A percentile compares a stretch with the other conserved stretches of the same genome.
Evolutionary conservation across 2,888 invertebrate species (phyloP).

Genomic region (Epistrophella euchroma): DNA sequence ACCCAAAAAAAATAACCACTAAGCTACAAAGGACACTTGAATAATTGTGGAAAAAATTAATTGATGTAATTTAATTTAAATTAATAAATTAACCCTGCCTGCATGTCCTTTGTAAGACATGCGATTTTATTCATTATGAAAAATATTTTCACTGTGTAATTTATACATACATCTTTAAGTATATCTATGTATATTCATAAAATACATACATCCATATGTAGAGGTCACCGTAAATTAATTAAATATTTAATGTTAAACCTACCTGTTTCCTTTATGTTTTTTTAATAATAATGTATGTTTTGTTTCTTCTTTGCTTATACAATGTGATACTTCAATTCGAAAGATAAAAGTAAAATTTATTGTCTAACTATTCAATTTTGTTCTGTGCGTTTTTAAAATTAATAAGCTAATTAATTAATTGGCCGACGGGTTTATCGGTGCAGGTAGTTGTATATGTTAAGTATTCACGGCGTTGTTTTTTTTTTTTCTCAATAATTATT

Average conservation of each 20-base stretch:
- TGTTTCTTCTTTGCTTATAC: constrained; percentile 25
- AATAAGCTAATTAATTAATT: constrained; percentile 9
- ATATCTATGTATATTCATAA: constrained; percentile 20
- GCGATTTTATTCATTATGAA: constrained; percentile 37
- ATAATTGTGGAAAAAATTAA: neutral
- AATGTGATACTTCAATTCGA: constrained; percentile 73
- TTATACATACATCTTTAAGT: constrained; percentile 53
- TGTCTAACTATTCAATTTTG: constrained; percentile 24
- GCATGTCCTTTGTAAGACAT: constrained; percentile 20
- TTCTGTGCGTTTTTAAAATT: constrained; percentile 31
- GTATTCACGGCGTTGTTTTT: constrained; percentile 44
- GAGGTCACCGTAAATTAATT: constrained; percentile 45
- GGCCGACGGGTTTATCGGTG: constrained; percentile 61
- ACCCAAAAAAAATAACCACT: constrained; percentile 7
- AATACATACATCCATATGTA: constrained; percentile 33
- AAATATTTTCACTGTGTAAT: constrained; percentile 55
- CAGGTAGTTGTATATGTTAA: constrained; percentile 47
- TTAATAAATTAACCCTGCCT: neutral
- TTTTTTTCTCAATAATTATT: constrained; percentile 39
- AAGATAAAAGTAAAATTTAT: constrained; percentile 49
- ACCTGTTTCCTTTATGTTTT: neutral
- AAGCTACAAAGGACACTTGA: constrained; percentile 27
- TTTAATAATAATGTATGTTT: constrained; percentile 16
- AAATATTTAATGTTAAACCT: constrained; percentile 47
- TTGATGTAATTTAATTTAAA: neutral